Evolutionary conservation across 2,797 vertebrate genomes (phyloP), one percentile per base, ranked within the genome.

Genomic region (Gobio occitaniae): DNA sequence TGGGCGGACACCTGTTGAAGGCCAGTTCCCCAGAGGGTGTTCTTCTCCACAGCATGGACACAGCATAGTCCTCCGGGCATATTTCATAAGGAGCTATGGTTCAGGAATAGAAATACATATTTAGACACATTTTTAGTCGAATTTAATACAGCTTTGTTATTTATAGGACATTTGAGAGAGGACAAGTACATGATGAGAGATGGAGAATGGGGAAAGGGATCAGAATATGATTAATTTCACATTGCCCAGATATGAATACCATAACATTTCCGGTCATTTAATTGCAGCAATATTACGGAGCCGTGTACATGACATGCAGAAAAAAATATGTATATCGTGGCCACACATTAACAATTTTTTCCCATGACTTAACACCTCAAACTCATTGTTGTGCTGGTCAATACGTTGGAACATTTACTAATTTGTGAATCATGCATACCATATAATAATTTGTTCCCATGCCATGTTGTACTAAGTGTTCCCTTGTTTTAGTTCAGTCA

Each of bases 11-110:
- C 89, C 97, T 95, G 89, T 99, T 99, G 91, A 98, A 99, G 88
- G 98, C 97, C 91, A 99, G 91, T 87, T 99, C 98, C 29, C 98
- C 98, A 52, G 98, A 98, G 86, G 98, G 97, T 17, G 97, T 99
- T 91, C 97, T 96, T 95, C 97, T 98, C 98, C 98, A 99, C 92
- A 99, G 96, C 97, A 99, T 97, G 11, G 97, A 97, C 93, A 98
- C 97, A 80, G 98, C 95, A 90, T 98, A 98, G 92, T 99, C 97
- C 94, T 99, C 98, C 0, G 97, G 96, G 93, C 98, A 99, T 92
- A 99, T 99, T 95, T 99, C 98, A 93, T 99, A 99, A 12, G 98
- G 98, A 13, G 98, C 98, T 99, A 93, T 48, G 91, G 94, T 81
- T 54, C 36, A 83, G 61, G 38, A 80, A 59, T 47, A 54, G 78